These are phyloP conservation scores for Elmis aenea DNA, from an alignment of 2,888 invertebrate genomes.

Conservation along the genomic window DNA sequence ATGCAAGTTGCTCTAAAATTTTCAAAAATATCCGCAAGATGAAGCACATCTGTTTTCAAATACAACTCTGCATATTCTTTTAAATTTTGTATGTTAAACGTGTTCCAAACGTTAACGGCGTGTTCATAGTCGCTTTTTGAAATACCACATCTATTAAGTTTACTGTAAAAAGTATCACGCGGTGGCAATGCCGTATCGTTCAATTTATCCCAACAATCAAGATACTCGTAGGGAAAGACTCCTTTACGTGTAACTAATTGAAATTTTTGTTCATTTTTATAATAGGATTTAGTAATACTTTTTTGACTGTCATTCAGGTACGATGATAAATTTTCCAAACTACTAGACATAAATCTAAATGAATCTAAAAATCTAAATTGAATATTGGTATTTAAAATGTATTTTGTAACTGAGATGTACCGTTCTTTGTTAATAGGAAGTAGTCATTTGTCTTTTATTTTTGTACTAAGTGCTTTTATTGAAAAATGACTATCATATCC, in stretches of 20 bases:
- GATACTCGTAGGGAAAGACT: too few species aligned
- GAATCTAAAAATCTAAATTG: too few species aligned
- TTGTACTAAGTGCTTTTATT: conserved; percentile 23
- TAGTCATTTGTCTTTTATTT: conserved; percentile 21
- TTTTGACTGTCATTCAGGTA: too few species aligned
- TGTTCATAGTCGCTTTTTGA: conserved; percentile 31
- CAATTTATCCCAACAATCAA: too few species aligned
- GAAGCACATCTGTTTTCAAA: conserved; percentile 36
- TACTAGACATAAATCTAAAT: too few species aligned
- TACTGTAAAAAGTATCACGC: conserved; percentile 26
- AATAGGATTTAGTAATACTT: too few species aligned
- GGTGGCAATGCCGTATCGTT: conserved; percentile 25
- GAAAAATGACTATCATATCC: too few species aligned
- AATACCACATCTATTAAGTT: conserved; percentile 18
- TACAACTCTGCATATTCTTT: too few species aligned
- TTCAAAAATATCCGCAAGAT: conserved; percentile 39
- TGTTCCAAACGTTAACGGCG: conserved; percentile 35
- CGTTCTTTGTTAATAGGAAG: conserved; percentile 26
- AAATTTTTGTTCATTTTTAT: too few species aligned
- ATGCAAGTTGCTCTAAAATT: conserved; percentile 32
- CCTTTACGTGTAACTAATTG: too few species aligned
- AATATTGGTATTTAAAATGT: too few species aligned
- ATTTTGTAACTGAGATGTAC: conserved; percentile 26
- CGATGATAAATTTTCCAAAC: too few species aligned
- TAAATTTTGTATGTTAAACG: conserved; percentile 31